Base-by-base conservation (phyloP, 2,888 invertebrate genomes). In the Nomada goodeniana region DNA sequence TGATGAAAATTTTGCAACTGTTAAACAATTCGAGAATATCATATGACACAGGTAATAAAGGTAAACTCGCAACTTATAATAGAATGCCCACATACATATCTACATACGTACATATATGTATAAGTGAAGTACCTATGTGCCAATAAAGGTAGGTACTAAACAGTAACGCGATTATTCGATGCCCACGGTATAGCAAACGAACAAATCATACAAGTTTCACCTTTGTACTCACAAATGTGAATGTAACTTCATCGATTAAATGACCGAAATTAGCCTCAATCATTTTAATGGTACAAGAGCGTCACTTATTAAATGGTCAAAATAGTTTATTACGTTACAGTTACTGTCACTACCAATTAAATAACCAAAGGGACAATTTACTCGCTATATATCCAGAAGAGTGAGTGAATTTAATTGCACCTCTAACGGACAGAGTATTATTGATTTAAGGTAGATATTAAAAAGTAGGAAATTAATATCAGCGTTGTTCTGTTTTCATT, bases 191-290 rank as follows among this genome's bases (percentile, higher is more conserved):
- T 20, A 20, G 42, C 20, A 0, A 9, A 57, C 15, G 26, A 13
- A 29, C 52, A n/a, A 29, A 36, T 29, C n/a, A 9, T 7, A 29
- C 65, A n/a, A 29, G 52, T 52, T 52, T 15, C n/a, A 29, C 13
- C 29, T 20, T 20, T 36, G 3, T 20, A 7, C 9, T 52, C 52
- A 13, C 36, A 60, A 65, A 52, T n/a, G 52, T 13, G 52, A n/a
- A 15, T 13, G n/a, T 52, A 65, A 52, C 52, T 52, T 65, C 29
- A 65, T 29, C 13, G 65, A 65, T 23, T 18, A 23, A 44, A 44
- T 2, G 15, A 23, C 20, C 0, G 13, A 15, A 44, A 23, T 23
- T 18, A 7, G 4, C 11, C 4, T 13, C 52, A 36, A 52, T 52
- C 1, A 20, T 13, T 36, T 0, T 36, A 20, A 65, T 29, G 5